Conservation (phyloP, 1,140 invertebrate genomes). For the Sarcophaga peregrina region DNA sequence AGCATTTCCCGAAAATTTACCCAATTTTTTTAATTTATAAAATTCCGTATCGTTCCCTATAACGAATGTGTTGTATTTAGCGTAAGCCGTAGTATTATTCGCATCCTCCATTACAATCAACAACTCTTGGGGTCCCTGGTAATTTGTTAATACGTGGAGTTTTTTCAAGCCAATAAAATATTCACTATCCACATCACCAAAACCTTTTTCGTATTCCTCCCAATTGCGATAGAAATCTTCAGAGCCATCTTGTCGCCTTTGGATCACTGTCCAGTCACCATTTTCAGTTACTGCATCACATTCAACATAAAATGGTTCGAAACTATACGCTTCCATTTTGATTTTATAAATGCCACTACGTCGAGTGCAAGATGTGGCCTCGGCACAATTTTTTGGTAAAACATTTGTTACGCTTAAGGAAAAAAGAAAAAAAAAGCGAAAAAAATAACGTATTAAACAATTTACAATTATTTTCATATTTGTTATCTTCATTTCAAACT, state of each 20-base stretch:
- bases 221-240: slow-evolving; percentile 74
- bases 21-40: slow-evolving; percentile 73
- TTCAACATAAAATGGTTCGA: background rate
- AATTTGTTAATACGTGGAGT: slow-evolving; percentile 69
- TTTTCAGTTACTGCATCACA: background rate
- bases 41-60: slow-evolving; percentile 73
- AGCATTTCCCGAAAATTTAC: slow-evolving; percentile 73
- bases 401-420: no score
- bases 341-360: background rate
- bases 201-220: slow-evolving; percentile 74
- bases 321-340: background rate
- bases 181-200: slow-evolving; percentile 72
- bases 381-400: background rate
- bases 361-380: background rate
- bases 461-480: no score
- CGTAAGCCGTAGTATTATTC: slow-evolving; percentile 50
- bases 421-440: no score
- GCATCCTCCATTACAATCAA: slow-evolving; percentile 73
- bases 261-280: slow-evolving; percentile 66
- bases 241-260: slow-evolving; percentile 72
- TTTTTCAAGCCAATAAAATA: slow-evolving; percentile 75
- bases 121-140: slow-evolving; percentile 72
- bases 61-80: slow-evolving; percentile 74
- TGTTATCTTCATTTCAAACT: no score
- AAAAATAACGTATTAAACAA: no score